phyloP scores from a whole-genome alignment of 1,140 invertebrate species.

The Zaprionus gabonicus region DNA sequence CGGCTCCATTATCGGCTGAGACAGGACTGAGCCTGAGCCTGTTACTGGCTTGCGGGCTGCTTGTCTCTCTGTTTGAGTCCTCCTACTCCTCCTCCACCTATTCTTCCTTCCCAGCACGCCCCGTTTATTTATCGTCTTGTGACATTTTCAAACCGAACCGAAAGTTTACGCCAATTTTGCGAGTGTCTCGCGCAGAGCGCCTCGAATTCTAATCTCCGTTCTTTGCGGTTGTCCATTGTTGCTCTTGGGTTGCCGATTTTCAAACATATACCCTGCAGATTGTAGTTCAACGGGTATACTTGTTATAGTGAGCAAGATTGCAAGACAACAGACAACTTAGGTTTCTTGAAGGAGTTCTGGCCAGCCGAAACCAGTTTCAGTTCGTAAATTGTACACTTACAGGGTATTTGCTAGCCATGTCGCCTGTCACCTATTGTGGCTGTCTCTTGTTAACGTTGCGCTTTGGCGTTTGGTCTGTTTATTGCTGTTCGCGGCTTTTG shows the following conservation, averaged over 20 bases:
- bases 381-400: background rate
- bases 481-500: conserved; percentile 68
- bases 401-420: background rate
- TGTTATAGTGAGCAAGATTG: background rate
- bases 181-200: conserved; percentile 44
- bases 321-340: background rate
- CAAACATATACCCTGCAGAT: conserved; percentile 5
- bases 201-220: conserved; percentile 73
- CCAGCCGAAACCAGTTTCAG: background rate
- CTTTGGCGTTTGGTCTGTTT: conserved; percentile 45
- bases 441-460: conserved; percentile 24
- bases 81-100: background rate
- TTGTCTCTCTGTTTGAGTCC: conserved; percentile 13
- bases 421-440: background rate
- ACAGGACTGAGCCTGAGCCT: conserved; percentile 18
- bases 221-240: conserved; percentile 50
- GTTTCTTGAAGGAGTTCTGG: background rate
- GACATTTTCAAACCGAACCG: conserved; percentile 64
- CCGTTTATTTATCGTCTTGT: conserved; percentile 72
- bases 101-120: background rate
- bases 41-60: conserved; percentile 37
- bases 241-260: conserved; percentile 26
- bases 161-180: conserved; percentile 71
- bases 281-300: background rate
- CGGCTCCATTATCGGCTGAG: conserved; percentile 65